phyloP scores from a whole-genome alignment of 2,888 invertebrate genomes.

The Petrophora chlorosata region DNA sequence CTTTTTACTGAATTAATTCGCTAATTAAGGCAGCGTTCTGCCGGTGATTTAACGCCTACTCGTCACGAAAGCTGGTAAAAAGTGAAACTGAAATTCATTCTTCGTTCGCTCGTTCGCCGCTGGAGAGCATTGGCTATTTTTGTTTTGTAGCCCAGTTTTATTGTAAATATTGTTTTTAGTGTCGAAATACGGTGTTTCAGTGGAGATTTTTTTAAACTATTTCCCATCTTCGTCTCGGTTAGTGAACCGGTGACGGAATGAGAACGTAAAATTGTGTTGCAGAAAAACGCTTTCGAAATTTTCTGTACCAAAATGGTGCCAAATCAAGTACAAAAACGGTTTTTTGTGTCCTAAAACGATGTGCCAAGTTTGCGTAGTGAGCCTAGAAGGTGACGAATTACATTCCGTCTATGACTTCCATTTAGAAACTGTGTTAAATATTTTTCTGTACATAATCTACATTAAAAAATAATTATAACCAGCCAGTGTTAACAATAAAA shows the following conservation, averaged over 20 bases:
- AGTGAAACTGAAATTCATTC: conserved; percentile 23
- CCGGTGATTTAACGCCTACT: conserved; percentile 39
- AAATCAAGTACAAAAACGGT: conserved; percentile 48
- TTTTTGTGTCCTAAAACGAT: conserved; percentile 47
- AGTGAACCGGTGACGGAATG: conserved; percentile 20
- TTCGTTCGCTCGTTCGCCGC: conserved; percentile 32
- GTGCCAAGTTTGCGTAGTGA: conserved; percentile 51
- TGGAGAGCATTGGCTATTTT: conserved; percentile 65
- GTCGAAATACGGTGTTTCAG: conserved; percentile 57
- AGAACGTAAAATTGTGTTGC: conserved; percentile 31
- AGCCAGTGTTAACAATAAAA: conserved; percentile 8
- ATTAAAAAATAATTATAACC: neutral
- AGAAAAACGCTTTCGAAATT: conserved; percentile 49
- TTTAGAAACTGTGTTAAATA: conserved; percentile 12
- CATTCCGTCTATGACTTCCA: conserved; percentile 18
- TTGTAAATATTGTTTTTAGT: conserved; percentile 77
- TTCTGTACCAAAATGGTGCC: conserved; percentile 44
- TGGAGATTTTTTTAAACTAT: conserved; percentile 50
- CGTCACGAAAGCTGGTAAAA: conserved; percentile 46
- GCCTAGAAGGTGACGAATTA: conserved; percentile 20
- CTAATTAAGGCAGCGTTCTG: conserved; percentile 44
- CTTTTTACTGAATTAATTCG: conserved; percentile 67
- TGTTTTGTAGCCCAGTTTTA: conserved; percentile 72
- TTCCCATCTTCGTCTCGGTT: conserved; percentile 30
- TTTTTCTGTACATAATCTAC: neutral